Conservation (phyloP, 2,888 invertebrate genomes). For the Adela reaumurella region DNA sequence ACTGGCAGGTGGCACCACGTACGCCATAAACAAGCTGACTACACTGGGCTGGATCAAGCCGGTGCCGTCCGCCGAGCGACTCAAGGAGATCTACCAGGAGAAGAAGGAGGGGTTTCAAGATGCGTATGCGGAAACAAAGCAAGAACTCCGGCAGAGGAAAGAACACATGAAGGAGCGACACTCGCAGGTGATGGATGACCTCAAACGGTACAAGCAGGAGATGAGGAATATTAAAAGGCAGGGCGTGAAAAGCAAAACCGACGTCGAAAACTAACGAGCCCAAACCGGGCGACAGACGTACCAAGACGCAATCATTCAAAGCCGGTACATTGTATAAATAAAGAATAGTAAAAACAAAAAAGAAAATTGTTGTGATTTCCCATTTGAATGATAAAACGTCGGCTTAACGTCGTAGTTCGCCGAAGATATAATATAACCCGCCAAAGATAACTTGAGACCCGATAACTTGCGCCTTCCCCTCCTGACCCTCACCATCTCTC, state of each 20-base stretch:
- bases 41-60: conserved; percentile 79
- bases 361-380: no score
- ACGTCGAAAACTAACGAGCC: no score
- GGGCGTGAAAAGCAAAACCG: conserved; percentile 32
- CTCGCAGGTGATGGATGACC: conserved; percentile 48
- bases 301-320: no score
- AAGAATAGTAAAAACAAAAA: no score
- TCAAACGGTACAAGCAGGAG: conserved; percentile 46
- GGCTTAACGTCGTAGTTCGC: no score
- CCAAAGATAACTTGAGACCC: no score
- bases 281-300: no score
- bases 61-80: conserved; percentile 63
- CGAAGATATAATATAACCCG: no score
- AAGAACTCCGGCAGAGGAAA: conserved; percentile 38
- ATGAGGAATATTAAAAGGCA: conserved; percentile 45
- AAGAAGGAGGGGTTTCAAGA: conserved; percentile 60
- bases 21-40: conserved; percentile 77
- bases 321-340: no score
- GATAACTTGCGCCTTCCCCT: no score
- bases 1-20: conserved; percentile 81
- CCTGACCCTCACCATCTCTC: no score
- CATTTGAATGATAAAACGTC: no score
- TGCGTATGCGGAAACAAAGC: conserved; percentile 55
- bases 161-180: conserved; percentile 20
- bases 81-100: conserved; percentile 62